Percentiles rank a stretch among this genome's conserved stretches.
Evolutionary conservation across 1,140 invertebrate genomes (phyloP).

Genomic region (Nasonia giraulti): DNA sequence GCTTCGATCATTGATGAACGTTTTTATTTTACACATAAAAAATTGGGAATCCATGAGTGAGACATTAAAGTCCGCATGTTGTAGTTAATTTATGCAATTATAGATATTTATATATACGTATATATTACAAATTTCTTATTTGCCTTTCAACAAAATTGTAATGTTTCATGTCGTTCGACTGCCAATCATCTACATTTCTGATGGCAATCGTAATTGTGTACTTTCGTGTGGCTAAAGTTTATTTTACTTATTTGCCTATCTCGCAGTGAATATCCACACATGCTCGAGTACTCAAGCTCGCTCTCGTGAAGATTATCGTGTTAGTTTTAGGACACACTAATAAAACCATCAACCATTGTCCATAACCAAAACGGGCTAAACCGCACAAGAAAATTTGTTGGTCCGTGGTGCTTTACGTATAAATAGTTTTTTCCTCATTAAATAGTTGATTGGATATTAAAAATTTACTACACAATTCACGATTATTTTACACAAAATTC

Average conservation of each 20-base stretch:
- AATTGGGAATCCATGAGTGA: slow-evolving; percentile 53
- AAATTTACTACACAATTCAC: slow-evolving; percentile 69
- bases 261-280: slow-evolving; percentile 43
- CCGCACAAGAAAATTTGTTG: slow-evolving; percentile 32
- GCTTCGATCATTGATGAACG: slow-evolving; percentile 41
- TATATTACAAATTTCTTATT: slow-evolving; percentile 54
- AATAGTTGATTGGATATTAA: slow-evolving; percentile 67
- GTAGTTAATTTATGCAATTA: slow-evolving; percentile 52
- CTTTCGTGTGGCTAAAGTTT: slow-evolving; percentile 51
- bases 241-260: slow-evolving; percentile 31
- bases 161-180: slow-evolving; percentile 39
- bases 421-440: slow-evolving; percentile 65
- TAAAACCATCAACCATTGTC: slow-evolving; percentile 60
- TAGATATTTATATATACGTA: slow-evolving; percentile 46
- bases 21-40: slow-evolving; percentile 50
- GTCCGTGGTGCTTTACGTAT: slow-evolving; percentile 64
- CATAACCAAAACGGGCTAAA: slow-evolving; percentile 42
- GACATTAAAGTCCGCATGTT: slow-evolving; percentile 37
- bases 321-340: slow-evolving; percentile 52
- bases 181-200: slow-evolving; percentile 34
- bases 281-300: slow-evolving; percentile 31
- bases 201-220: slow-evolving; percentile 50
- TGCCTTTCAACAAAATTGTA: slow-evolving; percentile 46
- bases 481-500: slow-evolving; percentile 71
- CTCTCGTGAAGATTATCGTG: slow-evolving; percentile 40